phyloP scores from a whole-genome alignment of 2,797 vertebrate genomes.

The Remorina albescens region DNA sequence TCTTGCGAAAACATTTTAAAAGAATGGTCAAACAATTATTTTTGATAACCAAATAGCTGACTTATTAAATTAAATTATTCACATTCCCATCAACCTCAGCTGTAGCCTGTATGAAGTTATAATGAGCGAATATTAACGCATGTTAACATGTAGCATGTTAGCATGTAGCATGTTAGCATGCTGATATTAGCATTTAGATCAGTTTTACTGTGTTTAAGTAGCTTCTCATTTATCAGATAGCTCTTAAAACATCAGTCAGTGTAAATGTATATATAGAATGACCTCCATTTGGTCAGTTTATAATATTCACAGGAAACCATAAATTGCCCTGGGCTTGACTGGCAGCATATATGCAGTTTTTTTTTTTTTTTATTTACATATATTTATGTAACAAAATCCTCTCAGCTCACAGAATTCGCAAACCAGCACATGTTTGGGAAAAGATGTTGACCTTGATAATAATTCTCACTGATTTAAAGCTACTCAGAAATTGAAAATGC shows the following conservation, averaged over 20 bases:
- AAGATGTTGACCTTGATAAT: background rate
- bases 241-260: no score
- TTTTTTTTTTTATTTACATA: background rate
- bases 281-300: background rate
- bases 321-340: background rate
- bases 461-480: background rate
- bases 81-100: background rate
- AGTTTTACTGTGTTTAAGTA: no score
- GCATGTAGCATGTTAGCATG: no score
- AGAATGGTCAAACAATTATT: background rate
- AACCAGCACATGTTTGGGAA: background rate
- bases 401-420: slow-evolving; percentile 9
- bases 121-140: background rate
- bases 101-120: background rate
- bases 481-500: slow-evolving; percentile 6
- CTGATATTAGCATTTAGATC: no score
- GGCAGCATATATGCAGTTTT: background rate
- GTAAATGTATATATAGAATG: slow-evolving; percentile 8
- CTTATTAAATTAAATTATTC: background rate
- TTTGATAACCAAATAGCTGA: background rate
- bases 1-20: no score
- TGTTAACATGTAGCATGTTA: no score
- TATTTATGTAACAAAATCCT: background rate
- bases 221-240: no score
- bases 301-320: no score